Base-by-base conservation (phyloP, 92 coral and sea anemone genomes). In the Siderastrea radians region DNA sequence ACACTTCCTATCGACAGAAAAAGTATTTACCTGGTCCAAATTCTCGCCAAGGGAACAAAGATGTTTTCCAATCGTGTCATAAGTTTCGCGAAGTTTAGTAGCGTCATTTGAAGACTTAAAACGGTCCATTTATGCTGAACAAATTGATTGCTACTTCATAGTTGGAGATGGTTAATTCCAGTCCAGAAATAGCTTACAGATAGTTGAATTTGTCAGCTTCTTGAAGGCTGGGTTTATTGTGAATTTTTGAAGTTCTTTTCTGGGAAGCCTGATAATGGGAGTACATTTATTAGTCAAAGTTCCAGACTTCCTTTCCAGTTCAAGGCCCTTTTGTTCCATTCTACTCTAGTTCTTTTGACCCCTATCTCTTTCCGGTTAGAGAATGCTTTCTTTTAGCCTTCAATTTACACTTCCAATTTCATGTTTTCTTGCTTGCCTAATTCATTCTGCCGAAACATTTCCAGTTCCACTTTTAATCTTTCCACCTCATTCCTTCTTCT, bases 231-330 rank as follows among this genome's bases (percentile, higher is more conserved):
- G 38, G 38, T 26, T 26, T 26, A 26, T 26, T 26, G 38, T 26
- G 38, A 58, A 79, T 59, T 60, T 79, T 79, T 65, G 83, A 26
- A 79, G 70, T 43, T 61, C 68, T 45, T 58, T 71, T 61, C 60
- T 79, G 53, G 83, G 83, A 58, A 79, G 83, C 50, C 60, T 79
- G 68, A 79, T 65, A 49, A 72, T 15, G 38, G 43, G 69, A n/a
- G 69, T 64, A 45, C 19, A 45, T 5, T 45, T 38, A 19, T 3
- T 64, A 64, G 9, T 64, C 4, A 45, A 45, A 19, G 9, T 9
- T 3, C 69, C 69, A 64, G 19, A 64, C 19, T 16, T 38, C 9
- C 19, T 64, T 16, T 64, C 69, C 69, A 64, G 19, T 64, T 64
- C 69, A 64, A 64, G 44, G 9, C 69, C 43, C 9, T 64, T 64